These are phyloP conservation scores for Hemicentrotus pulcherrimus DNA, from an alignment of 35 echinoderm and acorn worm species.

Conservation along the genomic window DNA sequence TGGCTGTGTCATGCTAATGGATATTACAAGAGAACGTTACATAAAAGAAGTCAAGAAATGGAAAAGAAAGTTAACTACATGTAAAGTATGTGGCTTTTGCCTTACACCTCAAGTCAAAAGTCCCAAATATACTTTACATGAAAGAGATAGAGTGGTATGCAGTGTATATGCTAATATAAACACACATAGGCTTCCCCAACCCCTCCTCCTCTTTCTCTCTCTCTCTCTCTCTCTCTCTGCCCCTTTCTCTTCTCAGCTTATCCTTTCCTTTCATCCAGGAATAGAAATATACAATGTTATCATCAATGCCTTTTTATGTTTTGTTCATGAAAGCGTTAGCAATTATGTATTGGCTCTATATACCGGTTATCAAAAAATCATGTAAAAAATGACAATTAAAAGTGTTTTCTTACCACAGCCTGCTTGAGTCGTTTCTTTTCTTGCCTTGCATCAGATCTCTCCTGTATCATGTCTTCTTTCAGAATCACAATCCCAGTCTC, in stretches of 20 bases:
- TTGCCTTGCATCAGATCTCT: constrained; percentile 96
- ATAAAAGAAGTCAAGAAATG: too few species aligned
- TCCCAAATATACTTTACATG: too few species aligned
- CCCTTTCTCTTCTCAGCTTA: too few species aligned
- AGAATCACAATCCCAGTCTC: constrained; percentile 94
- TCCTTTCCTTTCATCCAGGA: not conserved
- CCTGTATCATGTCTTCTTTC: constrained; percentile 98
- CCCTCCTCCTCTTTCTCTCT: too few species aligned
- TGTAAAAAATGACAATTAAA: not conserved
- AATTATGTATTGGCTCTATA: not conserved
- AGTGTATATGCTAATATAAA: too few species aligned
- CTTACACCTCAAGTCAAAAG: too few species aligned
- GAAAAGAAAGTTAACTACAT: too few species aligned
- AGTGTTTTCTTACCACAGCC: constrained; percentile 76
- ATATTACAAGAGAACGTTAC: not conserved
- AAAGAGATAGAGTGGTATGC: too few species aligned
- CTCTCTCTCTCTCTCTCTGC: too few species aligned
- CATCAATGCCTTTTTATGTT: too few species aligned
- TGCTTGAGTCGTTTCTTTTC: constrained; percentile 97
- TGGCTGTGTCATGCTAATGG: constrained; percentile 88
- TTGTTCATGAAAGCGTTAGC: not conserved
- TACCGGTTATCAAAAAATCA: not conserved
- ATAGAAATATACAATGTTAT: not conserved
- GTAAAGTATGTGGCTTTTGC: too few species aligned
- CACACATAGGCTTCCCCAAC: too few species aligned